phyloP scores from a whole-genome alignment of 2,797 vertebrate species.

The Sebastes nivosus region DNA sequence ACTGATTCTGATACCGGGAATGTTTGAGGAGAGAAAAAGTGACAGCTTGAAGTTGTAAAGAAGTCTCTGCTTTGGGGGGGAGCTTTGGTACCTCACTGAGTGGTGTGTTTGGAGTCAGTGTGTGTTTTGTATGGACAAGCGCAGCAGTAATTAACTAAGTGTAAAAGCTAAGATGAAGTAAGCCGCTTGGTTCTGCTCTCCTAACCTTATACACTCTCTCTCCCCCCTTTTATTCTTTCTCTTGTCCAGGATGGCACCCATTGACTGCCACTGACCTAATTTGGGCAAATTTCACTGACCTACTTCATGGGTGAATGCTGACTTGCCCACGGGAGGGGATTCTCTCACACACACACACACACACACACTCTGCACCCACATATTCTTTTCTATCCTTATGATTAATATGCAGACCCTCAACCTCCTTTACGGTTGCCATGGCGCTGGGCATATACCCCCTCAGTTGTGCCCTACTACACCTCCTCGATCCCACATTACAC shows the following conservation, averaged over 20 bases:
- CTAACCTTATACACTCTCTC: constrained; percentile 43
- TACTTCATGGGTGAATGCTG: constrained; percentile 80
- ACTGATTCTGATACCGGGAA: constrained; percentile 51
- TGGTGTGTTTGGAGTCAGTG: not conserved
- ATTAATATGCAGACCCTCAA: constrained; percentile 52
- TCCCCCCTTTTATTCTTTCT: constrained; percentile 33
- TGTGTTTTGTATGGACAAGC: constrained; percentile 22
- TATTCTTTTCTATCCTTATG: constrained; percentile 35
- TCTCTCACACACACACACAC: constrained; percentile 30
- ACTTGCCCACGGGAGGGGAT: constrained; percentile 73
- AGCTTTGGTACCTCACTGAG: constrained; percentile 18
- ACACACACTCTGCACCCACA: not conserved
- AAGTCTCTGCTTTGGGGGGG: constrained; percentile 34
- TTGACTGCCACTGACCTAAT: constrained; percentile 81
- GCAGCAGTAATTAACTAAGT: constrained; percentile 64
- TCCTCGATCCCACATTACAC: not conserved
- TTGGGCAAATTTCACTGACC: constrained; percentile 82
- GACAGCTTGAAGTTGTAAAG: constrained; percentile 42
- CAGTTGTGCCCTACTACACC: not conserved
- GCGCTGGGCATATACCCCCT: constrained; percentile 19
- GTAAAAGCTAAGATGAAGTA: constrained; percentile 56
- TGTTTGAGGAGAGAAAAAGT: constrained; percentile 52
- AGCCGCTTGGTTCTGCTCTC: constrained; percentile 66
- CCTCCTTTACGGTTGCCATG: constrained; percentile 44
- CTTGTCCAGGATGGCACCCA: constrained; percentile 67